Base-by-base conservation (phyloP, 1,140 invertebrate species). In the Tachypleus tridentatus region DNA sequence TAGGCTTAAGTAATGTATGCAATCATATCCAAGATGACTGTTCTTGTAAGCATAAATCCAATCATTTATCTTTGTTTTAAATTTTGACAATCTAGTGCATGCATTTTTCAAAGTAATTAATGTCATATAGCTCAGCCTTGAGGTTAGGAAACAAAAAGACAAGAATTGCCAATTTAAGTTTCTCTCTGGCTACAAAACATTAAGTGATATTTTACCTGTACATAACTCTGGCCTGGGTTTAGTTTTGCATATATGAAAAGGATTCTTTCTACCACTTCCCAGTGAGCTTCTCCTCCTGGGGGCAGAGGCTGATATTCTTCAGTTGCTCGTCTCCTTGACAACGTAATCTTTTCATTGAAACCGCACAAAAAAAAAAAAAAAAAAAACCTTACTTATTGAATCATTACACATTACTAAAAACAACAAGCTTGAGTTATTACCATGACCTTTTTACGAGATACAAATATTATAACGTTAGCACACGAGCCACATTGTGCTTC, bases 161-260 rank as follows among this genome's bases (percentile, higher is more conserved):
- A n/a, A n/a, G n/a, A n/a, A n/a, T n/a, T n/a, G n/a, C n/a, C n/a
- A n/a, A n/a, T n/a, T n/a, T n/a, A 29, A 29, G 29, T 29, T 29
- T 29, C 29, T 29, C 29, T 29, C 29, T 29, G 29, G 29, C 29
- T 29, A 29, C 29, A 2, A 29, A 29, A 29, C 29, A 29, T 29
- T 29, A 29, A 29, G 29, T 29, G 29, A 29, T 29, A 29, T 29
- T 48, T 64, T 49, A 69, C 64, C 62, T 69, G 64, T 8, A 71
- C 91, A 78, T 98, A 99, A 4, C 92, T 87, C 76, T 97, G 92
- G 1, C 96, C 96, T 4, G 95, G 93, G 82, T 99, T 98, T 3
- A 98, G 82, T 79, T 98, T 98, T 0, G 94, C 93, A 77, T 98
- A 99, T 4, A 99, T 81, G 76, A 98, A 99, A 49, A 99, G 79